phyloP scores from a whole-genome alignment of 92 coral and sea anemone genomes.

The Nematostella vectensis region DNA sequence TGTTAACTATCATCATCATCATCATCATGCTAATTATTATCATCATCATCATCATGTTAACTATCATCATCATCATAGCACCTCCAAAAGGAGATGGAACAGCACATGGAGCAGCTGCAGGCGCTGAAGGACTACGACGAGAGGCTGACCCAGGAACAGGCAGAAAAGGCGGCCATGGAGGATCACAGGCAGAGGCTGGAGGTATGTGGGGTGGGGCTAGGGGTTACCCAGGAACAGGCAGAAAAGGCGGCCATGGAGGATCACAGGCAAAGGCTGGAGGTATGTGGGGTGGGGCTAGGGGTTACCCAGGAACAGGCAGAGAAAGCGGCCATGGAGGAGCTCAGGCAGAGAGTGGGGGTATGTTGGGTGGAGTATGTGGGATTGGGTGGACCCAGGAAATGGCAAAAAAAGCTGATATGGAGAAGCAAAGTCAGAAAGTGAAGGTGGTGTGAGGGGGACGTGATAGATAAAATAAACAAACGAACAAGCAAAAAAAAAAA shows the following conservation, averaged over 20 bases:
- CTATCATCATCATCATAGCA: too few relatives aligned
- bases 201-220: too few relatives aligned
- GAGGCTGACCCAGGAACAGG: slow-evolving; percentile 31
- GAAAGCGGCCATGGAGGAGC: slow-evolving; percentile 24
- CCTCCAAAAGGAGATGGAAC: slow-evolving; percentile 38
- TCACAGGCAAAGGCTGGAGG: slow-evolving; percentile 26
- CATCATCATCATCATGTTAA: too few relatives aligned
- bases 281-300: too few relatives aligned
- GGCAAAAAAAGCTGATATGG: slow-evolving; percentile 33
- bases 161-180: slow-evolving; percentile 31
- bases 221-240: slow-evolving; percentile 30
- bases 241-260: slow-evolving; percentile 32
- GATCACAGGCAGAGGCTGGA: slow-evolving; percentile 20
- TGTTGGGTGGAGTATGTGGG: not conserved
- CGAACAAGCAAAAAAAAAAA: too few relatives aligned
- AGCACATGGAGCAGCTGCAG: slow-evolving; percentile 35
- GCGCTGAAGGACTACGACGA: slow-evolving; percentile 42
- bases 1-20: too few relatives aligned
- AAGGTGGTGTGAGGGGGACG: slow-evolving; percentile 10
- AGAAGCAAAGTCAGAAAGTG: slow-evolving; percentile 16
- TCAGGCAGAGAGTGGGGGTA: slow-evolving; percentile 27
- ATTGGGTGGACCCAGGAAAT: slow-evolving; percentile 25
- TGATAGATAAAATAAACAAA: too few relatives aligned
- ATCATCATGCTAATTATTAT: too few relatives aligned
- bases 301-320: slow-evolving; percentile 35